phyloP scores from a whole-genome alignment of 2,113 vertebrate genomes.

The Poeciliopsis retropinna region DNA sequence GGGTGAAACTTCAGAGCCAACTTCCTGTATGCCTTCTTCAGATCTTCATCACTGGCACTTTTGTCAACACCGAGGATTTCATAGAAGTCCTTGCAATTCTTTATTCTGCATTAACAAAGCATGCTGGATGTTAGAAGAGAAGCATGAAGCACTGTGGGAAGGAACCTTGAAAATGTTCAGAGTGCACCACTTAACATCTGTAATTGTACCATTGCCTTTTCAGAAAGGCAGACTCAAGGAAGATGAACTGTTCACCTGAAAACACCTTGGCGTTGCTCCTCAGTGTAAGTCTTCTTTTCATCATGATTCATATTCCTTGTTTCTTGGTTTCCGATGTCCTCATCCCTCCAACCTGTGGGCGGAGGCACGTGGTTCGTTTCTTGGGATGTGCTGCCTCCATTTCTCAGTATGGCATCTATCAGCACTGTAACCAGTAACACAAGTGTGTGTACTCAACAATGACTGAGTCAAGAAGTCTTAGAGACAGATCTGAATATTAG shows the following conservation, averaged over 20 bases:
- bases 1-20: conserved; percentile 94
- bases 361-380: conserved; percentile 76
- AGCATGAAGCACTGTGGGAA: background rate
- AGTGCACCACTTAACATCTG: no score
- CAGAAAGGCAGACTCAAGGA: background rate
- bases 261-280: conserved; percentile 91
- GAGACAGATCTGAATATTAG: background rate
- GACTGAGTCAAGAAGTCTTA: background rate
- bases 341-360: conserved; percentile 79
- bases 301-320: conserved; percentile 41
- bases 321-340: conserved; percentile 64
- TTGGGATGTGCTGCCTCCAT: conserved; percentile 75
- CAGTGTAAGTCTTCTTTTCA: conserved; percentile 85
- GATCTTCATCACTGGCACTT: conserved; percentile 88
- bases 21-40: conserved; percentile 93
- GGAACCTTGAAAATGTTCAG: background rate
- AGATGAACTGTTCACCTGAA: conserved; percentile 80
- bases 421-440: conserved; percentile 78
- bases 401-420: conserved; percentile 86
- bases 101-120: conserved; percentile 82
- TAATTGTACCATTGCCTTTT: background rate
- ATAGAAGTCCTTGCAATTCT: conserved; percentile 94
- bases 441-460: background rate
- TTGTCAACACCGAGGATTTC: conserved; percentile 90
- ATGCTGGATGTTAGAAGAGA: conserved; percentile 7